A percentile compares a stretch with the other conserved stretches of the same genome.
These are phyloP conservation scores for Porites lobata DNA, from an alignment of 92 coral and sea anemone species.

Conservation along the genomic window DNA sequence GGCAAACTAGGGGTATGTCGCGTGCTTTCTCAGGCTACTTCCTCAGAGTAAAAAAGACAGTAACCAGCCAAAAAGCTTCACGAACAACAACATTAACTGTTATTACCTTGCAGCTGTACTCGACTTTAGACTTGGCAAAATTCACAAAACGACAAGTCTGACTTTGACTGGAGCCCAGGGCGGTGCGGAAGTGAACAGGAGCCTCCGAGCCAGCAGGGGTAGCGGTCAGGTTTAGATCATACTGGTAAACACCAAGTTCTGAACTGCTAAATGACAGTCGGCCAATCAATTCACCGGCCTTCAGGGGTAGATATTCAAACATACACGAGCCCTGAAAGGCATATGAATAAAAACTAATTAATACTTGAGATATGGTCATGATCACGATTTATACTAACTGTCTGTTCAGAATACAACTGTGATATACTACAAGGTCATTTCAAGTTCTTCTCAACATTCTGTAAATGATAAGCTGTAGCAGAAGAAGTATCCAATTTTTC, in stretches of 20 bases:
- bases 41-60: neutral
- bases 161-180: conserved; percentile 90
- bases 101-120: conserved; percentile 92
- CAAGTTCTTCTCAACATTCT: no score
- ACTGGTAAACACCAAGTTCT: conserved; percentile 95
- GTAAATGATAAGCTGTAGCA: no score
- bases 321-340: conserved; percentile 92
- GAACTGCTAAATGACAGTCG: conserved; percentile 94
- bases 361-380: neutral
- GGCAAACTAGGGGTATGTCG: no score
- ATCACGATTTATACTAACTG: neutral
- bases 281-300: conserved; percentile 93
- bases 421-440: no score
- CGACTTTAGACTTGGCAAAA: conserved; percentile 96
- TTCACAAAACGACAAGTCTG: conserved; percentile 97
- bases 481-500: no score
- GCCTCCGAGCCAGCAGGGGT: conserved; percentile 98
- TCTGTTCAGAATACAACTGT: no score
- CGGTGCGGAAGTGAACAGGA: conserved; percentile 96
- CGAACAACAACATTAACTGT: neutral
- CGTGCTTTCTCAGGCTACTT: neutral
- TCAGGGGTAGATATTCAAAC: conserved; percentile 98
- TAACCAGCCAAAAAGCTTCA: neutral
- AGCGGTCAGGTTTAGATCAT: conserved; percentile 91
- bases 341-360: neutral